phyloP scores from a whole-genome alignment of 2,888 invertebrate species.

The Oegoconia quadripuncta region DNA sequence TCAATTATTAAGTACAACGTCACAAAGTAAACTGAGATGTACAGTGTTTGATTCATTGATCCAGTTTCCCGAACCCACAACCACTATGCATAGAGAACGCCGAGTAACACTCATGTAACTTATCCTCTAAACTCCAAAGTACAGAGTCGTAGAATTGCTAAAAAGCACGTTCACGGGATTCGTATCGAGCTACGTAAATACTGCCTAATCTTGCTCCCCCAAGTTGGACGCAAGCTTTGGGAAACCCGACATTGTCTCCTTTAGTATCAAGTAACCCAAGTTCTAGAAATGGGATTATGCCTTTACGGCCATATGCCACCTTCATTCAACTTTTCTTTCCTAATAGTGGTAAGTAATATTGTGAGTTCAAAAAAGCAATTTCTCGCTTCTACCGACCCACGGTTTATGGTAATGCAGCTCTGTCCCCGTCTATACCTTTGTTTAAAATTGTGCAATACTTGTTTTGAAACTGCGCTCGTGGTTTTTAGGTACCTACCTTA shows the following conservation, averaged over 20 bases:
- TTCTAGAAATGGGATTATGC: slow-evolving; percentile 53
- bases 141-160: slow-evolving; percentile 57
- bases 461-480: slow-evolving; percentile 58
- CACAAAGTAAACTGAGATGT: too few relatives aligned
- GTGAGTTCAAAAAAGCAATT: slow-evolving; percentile 76
- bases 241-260: slow-evolving; percentile 44
- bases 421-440: slow-evolving; percentile 61
- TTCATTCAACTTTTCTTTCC: slow-evolving; percentile 69
- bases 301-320: slow-evolving; percentile 41
- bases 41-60: too few relatives aligned
- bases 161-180: slow-evolving; percentile 57
- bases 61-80: too few relatives aligned
- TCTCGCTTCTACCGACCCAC: slow-evolving; percentile 50
- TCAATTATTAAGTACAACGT: too few relatives aligned
- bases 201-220: slow-evolving; percentile 58
- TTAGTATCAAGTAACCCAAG: slow-evolving; percentile 41
- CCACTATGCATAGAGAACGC: too few relatives aligned
- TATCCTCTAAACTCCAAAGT: slow-evolving; percentile 37
- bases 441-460: slow-evolving; percentile 71
- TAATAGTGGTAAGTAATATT: slow-evolving; percentile 63
- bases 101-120: too few relatives aligned
- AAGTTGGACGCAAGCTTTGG: slow-evolving; percentile 48
- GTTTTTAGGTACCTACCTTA: slow-evolving; percentile 64
- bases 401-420: slow-evolving; percentile 67
- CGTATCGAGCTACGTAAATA: slow-evolving; percentile 56